These are phyloP conservation scores for Glyptemys insculpta DNA, from an alignment of 2,797 vertebrate genomes.

Conservation along the genomic window DNA sequence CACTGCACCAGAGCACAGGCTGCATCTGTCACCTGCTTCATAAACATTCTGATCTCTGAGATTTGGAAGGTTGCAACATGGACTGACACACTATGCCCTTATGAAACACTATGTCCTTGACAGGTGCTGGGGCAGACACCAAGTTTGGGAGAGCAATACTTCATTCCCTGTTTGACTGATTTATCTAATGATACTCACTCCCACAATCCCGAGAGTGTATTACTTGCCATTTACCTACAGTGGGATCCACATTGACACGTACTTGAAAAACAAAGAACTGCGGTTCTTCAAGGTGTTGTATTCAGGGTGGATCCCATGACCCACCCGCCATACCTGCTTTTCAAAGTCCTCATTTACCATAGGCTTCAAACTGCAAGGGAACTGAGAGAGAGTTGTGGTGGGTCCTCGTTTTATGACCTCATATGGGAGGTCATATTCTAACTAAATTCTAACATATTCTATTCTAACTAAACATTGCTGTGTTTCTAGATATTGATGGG, in stretches of 20 bases:
- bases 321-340: constrained; percentile 1
- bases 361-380: background rate
- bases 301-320: constrained; percentile 25
- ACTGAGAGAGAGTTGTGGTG: constrained; percentile 4
- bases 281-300: constrained; percentile 15
- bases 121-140: background rate
- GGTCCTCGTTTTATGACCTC: background rate
- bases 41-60: background rate
- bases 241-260: background rate
- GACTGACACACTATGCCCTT: rapidly evolving
- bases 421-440: background rate
- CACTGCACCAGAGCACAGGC: background rate
- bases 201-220: background rate
- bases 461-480: background rate
- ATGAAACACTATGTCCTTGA: background rate
- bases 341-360: background rate
- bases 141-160: background rate
- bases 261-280: background rate
- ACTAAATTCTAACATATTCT: background rate
- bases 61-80: background rate
- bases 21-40: background rate
- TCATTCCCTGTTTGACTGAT: background rate
- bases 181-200: background rate
- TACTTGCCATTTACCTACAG: background rate
- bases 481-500: background rate